A percentile compares a stretch with the other conserved stretches of the same genome.
Evolutionary conservation across 2,888 invertebrate genomes (phyloP).

Genomic region (Pammene aurita): DNA sequence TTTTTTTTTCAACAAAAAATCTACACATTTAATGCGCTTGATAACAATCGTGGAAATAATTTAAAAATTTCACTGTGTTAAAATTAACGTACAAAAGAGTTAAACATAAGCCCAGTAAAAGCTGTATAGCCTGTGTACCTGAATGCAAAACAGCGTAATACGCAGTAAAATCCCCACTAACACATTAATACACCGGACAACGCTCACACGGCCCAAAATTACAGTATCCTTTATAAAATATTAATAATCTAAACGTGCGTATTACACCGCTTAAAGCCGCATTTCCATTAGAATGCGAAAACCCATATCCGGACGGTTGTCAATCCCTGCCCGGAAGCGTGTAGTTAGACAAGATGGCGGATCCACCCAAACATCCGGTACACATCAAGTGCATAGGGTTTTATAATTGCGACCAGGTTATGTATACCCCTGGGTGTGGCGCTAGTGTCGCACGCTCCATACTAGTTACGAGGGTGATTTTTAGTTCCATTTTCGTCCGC

Average conservation of each 20-base stretch:
- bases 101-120: no score
- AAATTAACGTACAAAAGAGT: no score
- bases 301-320: conserved; percentile 59
- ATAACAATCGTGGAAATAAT: no score
- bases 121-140: neutral
- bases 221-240: conserved; percentile 28
- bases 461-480: neutral
- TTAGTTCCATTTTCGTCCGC: conserved; percentile 76
- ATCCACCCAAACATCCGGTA: conserved; percentile 80
- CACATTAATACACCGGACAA: conserved; percentile 29
- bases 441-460: conserved; percentile 15
- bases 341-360: conserved; percentile 80
- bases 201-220: conserved; percentile 14
- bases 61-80: no score
- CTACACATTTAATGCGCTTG: no score
- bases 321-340: conserved; percentile 73
- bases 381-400: conserved; percentile 71
- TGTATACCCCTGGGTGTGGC: conserved; percentile 5
- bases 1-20: no score
- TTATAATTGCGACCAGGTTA: conserved; percentile 34
- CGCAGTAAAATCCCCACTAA: conserved; percentile 21
- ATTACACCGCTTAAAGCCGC: conserved; percentile 18
- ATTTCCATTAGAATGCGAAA: conserved; percentile 52
- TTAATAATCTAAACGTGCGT: conserved; percentile 30
- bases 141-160: conserved; percentile 1